These are phyloP conservation scores for Morelia viridis DNA, from an alignment of 2,797 vertebrate species.

Conservation along the genomic window DNA sequence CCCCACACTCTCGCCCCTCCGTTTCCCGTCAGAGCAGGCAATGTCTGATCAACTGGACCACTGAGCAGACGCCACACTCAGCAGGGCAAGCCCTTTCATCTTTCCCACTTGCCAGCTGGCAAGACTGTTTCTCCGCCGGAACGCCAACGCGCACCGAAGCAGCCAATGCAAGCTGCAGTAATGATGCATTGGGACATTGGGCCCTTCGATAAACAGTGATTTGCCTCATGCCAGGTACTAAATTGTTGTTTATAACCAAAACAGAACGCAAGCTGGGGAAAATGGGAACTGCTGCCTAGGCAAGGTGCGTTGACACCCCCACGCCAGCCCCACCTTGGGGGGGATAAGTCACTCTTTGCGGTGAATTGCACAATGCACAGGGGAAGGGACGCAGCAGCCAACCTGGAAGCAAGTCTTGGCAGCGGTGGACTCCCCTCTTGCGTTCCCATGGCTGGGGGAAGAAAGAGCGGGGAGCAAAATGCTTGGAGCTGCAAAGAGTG, in stretches of 20 bases:
- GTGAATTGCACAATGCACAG: neutral
- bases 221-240: conserved; percentile 65
- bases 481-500: neutral
- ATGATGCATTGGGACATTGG: conserved; percentile 60
- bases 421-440: neutral
- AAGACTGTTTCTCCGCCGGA: neutral
- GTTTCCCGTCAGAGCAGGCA: neutral
- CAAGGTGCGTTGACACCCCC: conserved; percentile 33
- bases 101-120: no score
- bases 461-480: neutral
- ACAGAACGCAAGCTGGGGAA: conserved; percentile 55
- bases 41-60: neutral
- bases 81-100: neutral
- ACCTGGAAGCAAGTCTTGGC: neutral
- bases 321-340: conserved; percentile 18
- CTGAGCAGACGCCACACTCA: neutral
- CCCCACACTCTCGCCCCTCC: no score
- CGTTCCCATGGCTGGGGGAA: neutral
- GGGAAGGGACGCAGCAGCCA: neutral
- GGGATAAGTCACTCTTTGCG: neutral
- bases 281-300: conserved; percentile 53
- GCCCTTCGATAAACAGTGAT: conserved; percentile 36
- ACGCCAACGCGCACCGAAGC: conserved; percentile 52
- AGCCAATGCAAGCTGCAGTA: conserved; percentile 40
- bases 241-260: conserved; percentile 73